phyloP scores from a whole-genome alignment of 2,797 vertebrate genomes.

The Vultur gryphus region DNA sequence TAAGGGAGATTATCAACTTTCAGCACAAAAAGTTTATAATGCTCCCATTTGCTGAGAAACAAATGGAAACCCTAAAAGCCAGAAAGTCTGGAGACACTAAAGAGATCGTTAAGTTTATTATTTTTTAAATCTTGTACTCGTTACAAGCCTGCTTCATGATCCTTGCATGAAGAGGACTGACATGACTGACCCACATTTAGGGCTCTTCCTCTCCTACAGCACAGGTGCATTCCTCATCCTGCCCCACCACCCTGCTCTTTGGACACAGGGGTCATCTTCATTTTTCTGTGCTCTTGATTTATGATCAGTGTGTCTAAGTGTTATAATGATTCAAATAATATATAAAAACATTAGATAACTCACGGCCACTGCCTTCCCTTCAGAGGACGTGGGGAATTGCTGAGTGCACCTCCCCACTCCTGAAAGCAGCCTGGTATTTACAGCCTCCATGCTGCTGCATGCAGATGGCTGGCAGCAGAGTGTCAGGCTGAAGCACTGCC shows the following conservation, averaged over 20 bases:
- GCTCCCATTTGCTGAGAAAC: not conserved
- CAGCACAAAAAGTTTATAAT: not conserved
- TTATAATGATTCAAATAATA: conserved; percentile 37
- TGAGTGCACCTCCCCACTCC: not conserved
- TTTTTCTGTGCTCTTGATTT: conserved; percentile 43
- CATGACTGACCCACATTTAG: not conserved
- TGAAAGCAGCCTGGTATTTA: not conserved
- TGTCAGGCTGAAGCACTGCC: not conserved
- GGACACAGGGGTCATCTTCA: conserved; percentile 34
- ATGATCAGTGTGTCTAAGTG: not conserved
- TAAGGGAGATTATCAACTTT: conserved; percentile 23
- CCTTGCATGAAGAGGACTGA: not conserved
- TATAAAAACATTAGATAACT: not conserved
- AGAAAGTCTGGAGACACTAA: conserved; percentile 30
- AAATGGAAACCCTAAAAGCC: not conserved
- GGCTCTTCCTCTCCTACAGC: not conserved
- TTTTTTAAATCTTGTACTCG: not conserved
- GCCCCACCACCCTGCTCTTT: not conserved
- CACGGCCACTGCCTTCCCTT: not conserved
- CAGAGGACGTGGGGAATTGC: not conserved
- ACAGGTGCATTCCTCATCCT: conserved; percentile 47
- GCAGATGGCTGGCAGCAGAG: not conserved
- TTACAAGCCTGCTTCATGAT: not conserved
- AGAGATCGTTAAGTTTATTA: not conserved
- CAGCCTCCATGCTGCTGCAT: not conserved